Percentiles rank a stretch among this genome's conserved stretches.
Evolutionary conservation across 2,888 invertebrate genomes (phyloP).

Genomic region (Oxystoma pomonae): DNA sequence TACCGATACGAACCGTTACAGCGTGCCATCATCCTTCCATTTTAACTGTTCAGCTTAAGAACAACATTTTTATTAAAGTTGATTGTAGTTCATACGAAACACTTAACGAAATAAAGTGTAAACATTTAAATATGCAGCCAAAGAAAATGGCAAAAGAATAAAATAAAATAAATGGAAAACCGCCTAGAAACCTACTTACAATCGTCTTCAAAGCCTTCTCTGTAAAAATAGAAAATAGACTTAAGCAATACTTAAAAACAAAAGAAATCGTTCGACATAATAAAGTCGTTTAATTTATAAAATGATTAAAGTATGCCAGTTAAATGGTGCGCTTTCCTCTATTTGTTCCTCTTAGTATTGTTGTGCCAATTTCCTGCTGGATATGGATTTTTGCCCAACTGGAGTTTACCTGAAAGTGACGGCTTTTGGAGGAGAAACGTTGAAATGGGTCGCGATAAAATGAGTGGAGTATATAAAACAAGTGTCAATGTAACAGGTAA

Average conservation of each 20-base stretch:
- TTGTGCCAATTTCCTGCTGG: background rate
- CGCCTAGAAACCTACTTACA: background rate
- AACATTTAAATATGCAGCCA: background rate
- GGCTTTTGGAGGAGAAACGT: conserved; percentile 13
- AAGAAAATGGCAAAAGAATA: background rate
- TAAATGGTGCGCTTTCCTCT: conserved; percentile 13
- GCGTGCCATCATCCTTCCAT: background rate
- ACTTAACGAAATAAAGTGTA: background rate
- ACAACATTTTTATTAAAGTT: background rate
- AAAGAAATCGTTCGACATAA: background rate
- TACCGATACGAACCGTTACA: background rate
- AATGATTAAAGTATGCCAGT: conserved; percentile 4
- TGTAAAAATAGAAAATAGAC: background rate
- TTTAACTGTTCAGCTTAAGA: background rate
- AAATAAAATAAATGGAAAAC: background rate
- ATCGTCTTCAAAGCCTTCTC: background rate
- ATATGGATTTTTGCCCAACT: conserved; percentile 17
- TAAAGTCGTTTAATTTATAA: background rate
- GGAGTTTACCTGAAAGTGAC: background rate
- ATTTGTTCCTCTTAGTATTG: conserved; percentile 6
- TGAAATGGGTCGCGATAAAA: background rate
- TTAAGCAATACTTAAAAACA: background rate
- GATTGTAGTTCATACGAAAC: background rate
- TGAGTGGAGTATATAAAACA: conserved; percentile 8
- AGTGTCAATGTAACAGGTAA: conserved; percentile 8